Base-by-base conservation (phyloP, 2,888 invertebrate genomes). In the Ernsta delagoae region DNA sequence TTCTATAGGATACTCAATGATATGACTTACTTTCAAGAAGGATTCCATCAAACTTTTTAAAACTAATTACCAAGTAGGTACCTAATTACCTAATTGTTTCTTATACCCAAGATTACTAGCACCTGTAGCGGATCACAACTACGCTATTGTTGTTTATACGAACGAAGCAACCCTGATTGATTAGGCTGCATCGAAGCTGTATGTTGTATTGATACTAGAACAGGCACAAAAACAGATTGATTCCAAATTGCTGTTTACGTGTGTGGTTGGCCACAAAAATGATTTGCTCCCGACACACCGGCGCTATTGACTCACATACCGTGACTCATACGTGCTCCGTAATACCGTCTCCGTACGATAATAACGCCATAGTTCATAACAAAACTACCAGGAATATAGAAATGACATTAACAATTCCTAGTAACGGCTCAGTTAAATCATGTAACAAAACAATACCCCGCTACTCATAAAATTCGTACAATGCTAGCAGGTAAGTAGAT, bases 181-280 rank as follows among this genome's bases (percentile, higher is more conserved):
- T 39, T 66, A 54, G 59, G 72, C 71, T 65, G 72, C 59, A 72
- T 75, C 75, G 77, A 81, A 79, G 77, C 78, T 36, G 36, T 36
- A 36, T n/a, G n/a, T n/a, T 81, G 74, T 79, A 75, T 79, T 76
- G 78, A 77, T 76, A 78, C 73, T 75, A 72, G 72, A 73, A 71
- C 70, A 70, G 60, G 68, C 71, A 77, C 78, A 86, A 87, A 88
- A 87, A 83, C 74, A 78, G 84, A 88, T 88, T 85, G 86, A 85
- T 85, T 86, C 81, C 75, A 84, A 86, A 87, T 86, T 84, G 83
- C 78, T 84, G 82, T 87, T 87, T 84, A 82, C 84, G 84, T 83
- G 86, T 87, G 88, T 86, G 87, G 88, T 83, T 83, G 79, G 80
- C 86, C 84, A 80, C 84, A 79, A 72, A 75, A 74, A 74, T 81